Conservation (phyloP, 1,140 invertebrate genomes). For the Zaprionus ghesquierei region DNA sequence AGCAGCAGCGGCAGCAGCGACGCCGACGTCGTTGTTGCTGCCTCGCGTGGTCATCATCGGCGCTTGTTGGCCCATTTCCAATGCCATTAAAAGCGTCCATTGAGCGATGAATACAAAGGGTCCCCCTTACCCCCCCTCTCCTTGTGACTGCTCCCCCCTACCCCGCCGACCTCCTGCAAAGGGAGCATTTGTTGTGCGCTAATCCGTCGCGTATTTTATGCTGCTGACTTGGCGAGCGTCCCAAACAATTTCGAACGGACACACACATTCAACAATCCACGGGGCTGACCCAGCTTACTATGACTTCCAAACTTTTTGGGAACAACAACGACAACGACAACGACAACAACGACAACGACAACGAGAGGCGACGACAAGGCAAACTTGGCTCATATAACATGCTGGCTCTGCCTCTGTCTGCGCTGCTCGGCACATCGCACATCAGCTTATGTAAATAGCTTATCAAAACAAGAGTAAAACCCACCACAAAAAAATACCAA, state of each 20-base stretch:
- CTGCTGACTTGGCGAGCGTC: constrained; percentile 54
- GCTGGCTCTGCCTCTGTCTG: constrained; percentile 43
- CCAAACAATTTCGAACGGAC: constrained; percentile 39
- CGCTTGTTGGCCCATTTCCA: constrained; percentile 58
- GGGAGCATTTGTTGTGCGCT: constrained; percentile 62
- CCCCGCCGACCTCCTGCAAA: background rate
- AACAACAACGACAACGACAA: constrained; percentile 7
- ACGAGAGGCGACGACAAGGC: background rate
- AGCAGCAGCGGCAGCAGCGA: constrained; percentile 14
- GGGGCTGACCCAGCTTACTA: constrained; percentile 47
- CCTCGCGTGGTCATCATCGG: constrained; percentile 62
- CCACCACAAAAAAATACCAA: constrained; percentile 21
- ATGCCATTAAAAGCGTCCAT: constrained; percentile 73
- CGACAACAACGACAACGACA: background rate
- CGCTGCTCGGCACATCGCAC: too few relatives aligned
- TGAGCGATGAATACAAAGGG: constrained; percentile 52
- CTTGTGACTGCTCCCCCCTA: background rate
- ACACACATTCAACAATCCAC: constrained; percentile 37
- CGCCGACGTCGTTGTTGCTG: constrained; percentile 15
- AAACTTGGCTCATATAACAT: constrained; percentile 48
- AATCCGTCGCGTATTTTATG: constrained; percentile 75
- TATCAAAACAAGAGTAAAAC: constrained; percentile 44
- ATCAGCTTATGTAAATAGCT: constrained; percentile 72
- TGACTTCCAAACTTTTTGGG: constrained; percentile 44
- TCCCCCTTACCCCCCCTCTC: background rate